Evolutionary conservation across 2,888 invertebrate genomes (phyloP).

Genomic region (Halictus ligatus): DNA sequence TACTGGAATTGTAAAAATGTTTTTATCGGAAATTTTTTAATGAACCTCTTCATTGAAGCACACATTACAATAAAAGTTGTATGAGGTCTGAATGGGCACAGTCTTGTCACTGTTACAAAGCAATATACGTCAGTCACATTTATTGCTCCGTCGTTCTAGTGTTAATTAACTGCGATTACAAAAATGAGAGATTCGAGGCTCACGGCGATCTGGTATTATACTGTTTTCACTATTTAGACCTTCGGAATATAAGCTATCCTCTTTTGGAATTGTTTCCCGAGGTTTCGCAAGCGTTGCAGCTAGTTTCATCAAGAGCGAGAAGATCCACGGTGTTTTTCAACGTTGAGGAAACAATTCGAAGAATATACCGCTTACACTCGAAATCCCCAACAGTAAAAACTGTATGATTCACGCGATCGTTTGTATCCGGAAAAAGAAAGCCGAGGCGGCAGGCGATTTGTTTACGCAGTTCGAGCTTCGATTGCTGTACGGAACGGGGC

Average conservation of each 20-base stretch:
- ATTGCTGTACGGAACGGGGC: neutral
- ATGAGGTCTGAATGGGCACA: no score
- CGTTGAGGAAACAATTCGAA: neutral
- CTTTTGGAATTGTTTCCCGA: neutral
- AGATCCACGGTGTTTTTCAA: neutral
- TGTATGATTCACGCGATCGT: neutral
- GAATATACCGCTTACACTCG: neutral
- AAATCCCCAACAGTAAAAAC: neutral
- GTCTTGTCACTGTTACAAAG: no score
- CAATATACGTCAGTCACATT: no score
- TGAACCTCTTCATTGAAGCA: no score
- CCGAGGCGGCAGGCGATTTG: neutral
- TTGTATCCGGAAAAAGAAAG: slow-evolving; percentile 11
- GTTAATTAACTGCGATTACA: neutral
- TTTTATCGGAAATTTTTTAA: no score
- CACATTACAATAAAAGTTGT: no score
- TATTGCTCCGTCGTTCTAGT: no score
- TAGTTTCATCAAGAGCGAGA: neutral
- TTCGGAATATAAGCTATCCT: neutral
- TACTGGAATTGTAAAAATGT: no score
- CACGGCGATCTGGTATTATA: neutral
- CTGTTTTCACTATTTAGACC: neutral
- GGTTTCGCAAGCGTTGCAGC: neutral
- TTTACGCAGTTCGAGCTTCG: neutral
- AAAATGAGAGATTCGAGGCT: neutral